These are phyloP conservation scores for Globia sparganii DNA, from an alignment of 2,888 invertebrate species.

Conservation along the genomic window DNA sequence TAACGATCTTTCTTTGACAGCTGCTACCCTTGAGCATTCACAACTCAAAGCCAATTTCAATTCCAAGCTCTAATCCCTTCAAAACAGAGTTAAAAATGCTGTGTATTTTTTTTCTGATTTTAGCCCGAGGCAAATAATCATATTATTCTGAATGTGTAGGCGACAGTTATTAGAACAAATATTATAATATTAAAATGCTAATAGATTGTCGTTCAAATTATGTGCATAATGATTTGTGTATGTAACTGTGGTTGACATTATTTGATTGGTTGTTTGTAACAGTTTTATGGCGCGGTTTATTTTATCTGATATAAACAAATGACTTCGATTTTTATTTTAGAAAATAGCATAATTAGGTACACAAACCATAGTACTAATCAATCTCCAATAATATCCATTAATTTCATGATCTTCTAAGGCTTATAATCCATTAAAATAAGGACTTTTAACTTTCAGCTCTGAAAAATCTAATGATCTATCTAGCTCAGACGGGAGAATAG, in stretches of 20 bases:
- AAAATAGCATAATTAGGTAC: background rate
- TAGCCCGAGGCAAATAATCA: background rate
- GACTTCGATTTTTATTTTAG: background rate
- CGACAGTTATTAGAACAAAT: constrained; percentile 38
- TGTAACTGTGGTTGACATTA: background rate
- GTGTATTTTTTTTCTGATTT: background rate
- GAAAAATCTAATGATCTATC: constrained; percentile 27
- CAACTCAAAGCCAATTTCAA: background rate
- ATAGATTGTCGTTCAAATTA: constrained; percentile 29
- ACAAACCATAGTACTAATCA: background rate
- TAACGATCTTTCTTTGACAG: constrained; percentile 43
- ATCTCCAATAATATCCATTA: background rate
- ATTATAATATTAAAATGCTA: constrained; percentile 19
- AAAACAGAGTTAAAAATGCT: constrained; percentile 22
- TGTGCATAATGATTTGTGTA: constrained; percentile 20
- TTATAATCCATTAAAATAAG: constrained; percentile 8
- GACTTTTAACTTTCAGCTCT: background rate
- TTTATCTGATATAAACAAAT: background rate
- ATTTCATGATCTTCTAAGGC: background rate
- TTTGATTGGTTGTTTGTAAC: background rate
- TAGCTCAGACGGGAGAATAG: constrained; percentile 6
- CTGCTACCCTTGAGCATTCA: constrained; percentile 32
- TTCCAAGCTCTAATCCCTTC: background rate
- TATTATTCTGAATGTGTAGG: constrained; percentile 13
- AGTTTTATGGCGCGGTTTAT: background rate